Base-by-base conservation (phyloP, 2,888 invertebrate species). In the Spatulosminthurus flaviceps region DNA sequence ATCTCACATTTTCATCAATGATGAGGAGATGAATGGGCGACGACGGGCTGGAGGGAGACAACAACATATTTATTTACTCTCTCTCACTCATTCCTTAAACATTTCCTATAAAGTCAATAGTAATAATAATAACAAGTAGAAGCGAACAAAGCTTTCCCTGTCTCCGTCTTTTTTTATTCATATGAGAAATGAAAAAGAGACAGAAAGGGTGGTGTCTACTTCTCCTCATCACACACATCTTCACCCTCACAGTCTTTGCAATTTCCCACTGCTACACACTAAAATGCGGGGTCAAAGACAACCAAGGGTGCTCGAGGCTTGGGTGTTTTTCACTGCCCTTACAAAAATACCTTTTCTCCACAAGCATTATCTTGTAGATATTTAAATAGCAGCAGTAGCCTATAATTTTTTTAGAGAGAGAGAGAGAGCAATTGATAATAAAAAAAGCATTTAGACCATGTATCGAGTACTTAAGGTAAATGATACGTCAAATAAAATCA, bases 221-320 rank as follows among this genome's bases (percentile, higher is more conserved):
- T n/a, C n/a, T 29, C 4, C 73, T 73, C 29, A 60, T 73, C 61
- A 73, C 73, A 73, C 29, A 28, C 60, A 28, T 26, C 51, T 51
- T 72, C 51, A 73, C 73, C 28, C 61, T 73, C 61, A 4, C 13
- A 0, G 11, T 22, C 21, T 24, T 2, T 19, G n/a, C 22, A 28
- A 22, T 34, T n/a, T 5, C 16, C 24, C 28, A 72, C 72, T 72
- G 26, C 51, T 72, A n/a, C n/a, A n/a, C n/a, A n/a, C n/a, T n/a
- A n/a, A n/a, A n/a, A n/a, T n/a, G n/a, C n/a, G 51, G 72, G 73
- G 73, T 73, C 73, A 73, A 73, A 73, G 72, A 34, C 34, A 9
- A 34, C 34, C 5, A 9, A 34, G 51, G 73, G 73, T 73, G 73
- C 73, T 73, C 51, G 26, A 72, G 72, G 51, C 72, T 72, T 72